Conservation (phyloP, 2,888 invertebrate genomes). For the Cyclophora punctaria region DNA sequence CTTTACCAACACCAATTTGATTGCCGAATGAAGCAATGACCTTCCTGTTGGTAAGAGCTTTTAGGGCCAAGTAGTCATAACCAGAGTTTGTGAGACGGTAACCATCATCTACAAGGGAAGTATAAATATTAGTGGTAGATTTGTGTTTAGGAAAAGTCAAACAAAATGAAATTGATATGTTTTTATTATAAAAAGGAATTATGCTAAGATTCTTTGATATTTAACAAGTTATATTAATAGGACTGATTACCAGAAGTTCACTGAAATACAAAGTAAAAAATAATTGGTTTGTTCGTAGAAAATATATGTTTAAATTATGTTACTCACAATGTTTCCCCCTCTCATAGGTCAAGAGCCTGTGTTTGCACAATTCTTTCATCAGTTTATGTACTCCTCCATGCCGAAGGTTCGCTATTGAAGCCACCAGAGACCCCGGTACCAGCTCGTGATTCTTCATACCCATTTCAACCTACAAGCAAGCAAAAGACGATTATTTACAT, state of each 20-base stretch:
- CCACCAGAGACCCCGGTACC: constrained; percentile 91
- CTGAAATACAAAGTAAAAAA: too few species aligned
- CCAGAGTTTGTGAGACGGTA: constrained; percentile 96
- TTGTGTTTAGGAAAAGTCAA: too few species aligned
- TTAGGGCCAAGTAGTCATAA: constrained; percentile 97
- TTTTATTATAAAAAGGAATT: too few species aligned
- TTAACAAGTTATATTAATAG: too few species aligned
- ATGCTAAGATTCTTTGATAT: too few species aligned
- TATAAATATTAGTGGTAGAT: too few species aligned
- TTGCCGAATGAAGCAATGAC: constrained; percentile 93
- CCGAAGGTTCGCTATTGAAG: constrained; percentile 93
- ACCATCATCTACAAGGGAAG: constrained; percentile 90
- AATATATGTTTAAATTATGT: background rate
- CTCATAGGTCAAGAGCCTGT: constrained; percentile 93
- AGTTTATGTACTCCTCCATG: constrained; percentile 96
- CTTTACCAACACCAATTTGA: constrained; percentile 99
- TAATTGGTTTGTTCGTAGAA: too few species aligned
- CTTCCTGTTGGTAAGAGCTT: constrained; percentile 86
- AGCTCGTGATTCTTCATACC: constrained; percentile 99
- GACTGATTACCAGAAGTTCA: too few species aligned
- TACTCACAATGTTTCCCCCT: constrained; percentile 91
- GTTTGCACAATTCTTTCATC: constrained; percentile 91
- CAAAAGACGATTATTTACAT: too few species aligned
- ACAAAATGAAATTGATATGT: too few species aligned
- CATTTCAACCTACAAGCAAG: constrained; percentile 90